phyloP scores from a whole-genome alignment of 2,113 vertebrate species.

The Chloebia gouldiae region DNA sequence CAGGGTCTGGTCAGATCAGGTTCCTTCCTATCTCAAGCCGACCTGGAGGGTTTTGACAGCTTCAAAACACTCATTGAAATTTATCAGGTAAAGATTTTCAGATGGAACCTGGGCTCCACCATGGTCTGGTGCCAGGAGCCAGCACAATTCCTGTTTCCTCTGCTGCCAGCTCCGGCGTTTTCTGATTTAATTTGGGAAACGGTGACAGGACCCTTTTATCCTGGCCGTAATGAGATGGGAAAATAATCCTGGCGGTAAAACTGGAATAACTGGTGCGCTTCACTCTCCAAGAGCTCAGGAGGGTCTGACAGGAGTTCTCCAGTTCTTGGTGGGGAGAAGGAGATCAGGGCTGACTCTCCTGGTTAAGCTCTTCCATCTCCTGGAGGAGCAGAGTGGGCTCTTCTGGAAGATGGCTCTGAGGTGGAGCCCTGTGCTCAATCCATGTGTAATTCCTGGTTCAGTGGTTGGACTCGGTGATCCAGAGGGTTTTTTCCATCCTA shows the following conservation, averaged over 20 bases:
- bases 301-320: not conserved
- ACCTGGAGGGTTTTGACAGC: not conserved
- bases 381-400: not conserved
- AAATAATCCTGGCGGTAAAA: not conserved
- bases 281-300: not conserved
- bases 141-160: not conserved
- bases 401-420: not conserved
- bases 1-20: not conserved
- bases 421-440: not conserved
- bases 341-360: not conserved
- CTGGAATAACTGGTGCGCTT: not conserved
- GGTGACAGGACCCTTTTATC: not conserved
- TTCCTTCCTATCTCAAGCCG: not conserved
- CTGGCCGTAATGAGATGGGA: not conserved
- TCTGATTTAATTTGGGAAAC: not conserved
- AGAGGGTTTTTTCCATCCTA: not conserved
- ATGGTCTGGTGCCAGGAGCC: not conserved
- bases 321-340: not conserved
- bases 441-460: fast-evolving
- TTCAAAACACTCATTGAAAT: not conserved
- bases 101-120: not conserved
- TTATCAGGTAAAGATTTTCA: not conserved
- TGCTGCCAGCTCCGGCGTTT: not conserved
- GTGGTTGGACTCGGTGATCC: not conserved
- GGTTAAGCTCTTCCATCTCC: not conserved